Base-by-base conservation (phyloP, 2,888 invertebrate species). In the Hirudinaria manillensis region DNA sequence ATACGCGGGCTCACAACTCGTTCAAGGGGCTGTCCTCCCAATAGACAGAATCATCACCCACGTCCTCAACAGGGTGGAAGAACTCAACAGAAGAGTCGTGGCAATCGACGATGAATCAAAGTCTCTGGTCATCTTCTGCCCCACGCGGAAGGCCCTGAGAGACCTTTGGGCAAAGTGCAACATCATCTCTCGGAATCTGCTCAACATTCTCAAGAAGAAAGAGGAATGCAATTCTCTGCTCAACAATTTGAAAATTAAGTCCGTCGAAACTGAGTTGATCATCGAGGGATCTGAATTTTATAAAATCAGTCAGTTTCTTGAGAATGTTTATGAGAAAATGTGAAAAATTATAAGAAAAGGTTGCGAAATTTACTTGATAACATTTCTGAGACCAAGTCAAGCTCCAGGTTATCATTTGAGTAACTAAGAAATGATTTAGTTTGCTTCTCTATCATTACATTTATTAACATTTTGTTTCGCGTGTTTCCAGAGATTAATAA, bases 121-220 rank as follows among this genome's bases (percentile, higher is more conserved):
- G 0, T 66, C 76, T 13, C 75, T 80, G 56, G 66, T 78, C 34
- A 77, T 80, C 32, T 79, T 77, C 75, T 80, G 80, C 51, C 80
- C 80, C 6, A 78, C 79, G 2, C 45, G 75, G n/a, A 68, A 71
- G 3, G 77, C 79, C 10, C 78, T 79, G 16, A 77, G 70, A 38
- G 77, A 80, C 76, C 77, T 80, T 45, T 80, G 80, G 80, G 77
- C 80, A 29, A 76, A 75, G 70, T 78, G 78, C 71, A 77, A 78
- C 74, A 72, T 70, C 75, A 79, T 80, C 53, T 78, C 78, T 65
- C 67, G 36, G 38, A 70, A 68, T 0, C 67, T 80, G 65, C 55
- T 65, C 21, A 36, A 51, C 10, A 70, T 55, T 4, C 71, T 80
- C 7, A 24, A 75, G n/a, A 65, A 55, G 2, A 70, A 72, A n/a